Conservation (phyloP, 1,140 invertebrate genomes). For the Leptopilina clavipes region DNA sequence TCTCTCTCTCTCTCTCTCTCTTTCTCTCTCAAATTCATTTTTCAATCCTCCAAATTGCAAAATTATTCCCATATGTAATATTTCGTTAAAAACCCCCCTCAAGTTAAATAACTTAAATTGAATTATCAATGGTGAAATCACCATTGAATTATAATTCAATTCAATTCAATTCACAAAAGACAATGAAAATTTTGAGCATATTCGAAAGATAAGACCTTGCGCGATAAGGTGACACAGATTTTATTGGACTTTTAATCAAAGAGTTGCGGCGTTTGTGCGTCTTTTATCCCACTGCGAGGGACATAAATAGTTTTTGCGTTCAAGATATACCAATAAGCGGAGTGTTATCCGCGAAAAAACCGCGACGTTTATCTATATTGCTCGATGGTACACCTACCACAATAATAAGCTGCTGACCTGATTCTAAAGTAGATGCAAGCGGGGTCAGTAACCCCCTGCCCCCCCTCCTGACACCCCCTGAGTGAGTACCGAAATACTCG, state of each 20-base stretch:
- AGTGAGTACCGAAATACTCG: conserved; percentile 71
- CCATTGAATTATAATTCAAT: no score
- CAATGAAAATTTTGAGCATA: neutral
- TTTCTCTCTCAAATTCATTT: no score
- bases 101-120: no score
- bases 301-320: conserved; percentile 4
- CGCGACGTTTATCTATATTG: conserved; percentile 63
- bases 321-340: no score
- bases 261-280: no score
- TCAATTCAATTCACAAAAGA: neutral
- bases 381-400: conserved; percentile 69
- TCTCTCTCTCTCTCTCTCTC: conserved; percentile 40
- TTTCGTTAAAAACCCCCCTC: no score
- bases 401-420: conserved; percentile 74
- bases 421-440: conserved; percentile 72
- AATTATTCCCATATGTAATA: no score
- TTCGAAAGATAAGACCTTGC: neutral
- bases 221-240: conserved; percentile 25
- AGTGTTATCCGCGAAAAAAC: no score
- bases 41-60: no score
- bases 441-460: conserved; percentile 73
- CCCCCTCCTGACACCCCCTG: no score
- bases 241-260: neutral
- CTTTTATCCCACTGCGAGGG: conserved; percentile 1
- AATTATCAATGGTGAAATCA: no score